Conservation (phyloP, 2,113 vertebrate genomes). For the Erythrocercus mccallii region DNA sequence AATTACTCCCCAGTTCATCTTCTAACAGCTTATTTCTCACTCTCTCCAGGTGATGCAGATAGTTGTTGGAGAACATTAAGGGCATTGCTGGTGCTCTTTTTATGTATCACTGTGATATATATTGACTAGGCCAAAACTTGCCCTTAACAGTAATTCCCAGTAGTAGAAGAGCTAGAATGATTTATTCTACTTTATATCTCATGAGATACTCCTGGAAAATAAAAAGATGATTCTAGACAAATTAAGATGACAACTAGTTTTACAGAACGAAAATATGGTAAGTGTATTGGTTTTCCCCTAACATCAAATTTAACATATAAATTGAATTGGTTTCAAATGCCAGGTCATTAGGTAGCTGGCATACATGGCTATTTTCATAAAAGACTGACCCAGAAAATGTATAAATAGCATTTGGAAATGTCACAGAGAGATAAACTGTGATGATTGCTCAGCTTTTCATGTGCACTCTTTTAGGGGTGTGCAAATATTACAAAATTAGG, state of each 20-base stretch:
- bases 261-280: background rate
- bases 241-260: conserved; percentile 2
- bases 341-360: conserved; percentile 21
- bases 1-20: background rate
- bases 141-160: background rate
- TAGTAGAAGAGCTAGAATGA: background rate
- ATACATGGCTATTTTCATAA: conserved; percentile 1
- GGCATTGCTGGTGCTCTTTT: background rate
- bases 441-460: background rate
- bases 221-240: conserved; percentile 14
- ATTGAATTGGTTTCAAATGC: conserved; percentile 54
- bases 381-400: conserved; percentile 42
- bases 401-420: conserved; percentile 56
- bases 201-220: background rate
- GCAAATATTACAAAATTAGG: conserved; percentile 11
- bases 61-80: background rate
- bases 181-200: background rate
- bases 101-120: background rate
- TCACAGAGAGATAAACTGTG: conserved; percentile 21
- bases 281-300: background rate
- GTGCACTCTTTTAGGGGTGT: background rate
- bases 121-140: background rate
- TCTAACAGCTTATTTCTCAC: background rate
- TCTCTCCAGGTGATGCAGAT: background rate
- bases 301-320: conserved; percentile 39